Evolutionary conservation across 2,113 vertebrate genomes (phyloP), one percentile per base, ranked within the genome.

Genomic region (Peucedramus taeniatus): DNA sequence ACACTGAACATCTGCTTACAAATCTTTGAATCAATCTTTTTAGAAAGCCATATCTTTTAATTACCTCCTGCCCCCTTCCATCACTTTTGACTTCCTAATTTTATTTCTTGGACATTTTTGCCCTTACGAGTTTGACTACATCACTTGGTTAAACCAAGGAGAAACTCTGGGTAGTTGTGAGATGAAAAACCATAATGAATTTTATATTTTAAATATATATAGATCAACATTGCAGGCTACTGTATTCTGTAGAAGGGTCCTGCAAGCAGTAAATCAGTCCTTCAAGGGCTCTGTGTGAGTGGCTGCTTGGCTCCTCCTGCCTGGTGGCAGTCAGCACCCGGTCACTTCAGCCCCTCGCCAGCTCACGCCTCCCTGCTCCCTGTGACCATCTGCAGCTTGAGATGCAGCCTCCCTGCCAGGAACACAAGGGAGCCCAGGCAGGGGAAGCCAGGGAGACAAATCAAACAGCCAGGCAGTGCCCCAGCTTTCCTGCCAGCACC

Each of bases 401-500:
- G 90, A 84, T 24, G 3, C 0, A 1, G n/a, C 72, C 61, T 56
- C 53, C 15, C 28, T 72, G 79, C 92, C 94, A 95, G 92, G 6
- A 85, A 7, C 17, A 14, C 66, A 3, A 17, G 49, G 87, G 78
- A 75, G 23, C 39, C 6, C 6, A 68, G 81, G 83, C 60, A 87
- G 30, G 70, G 90, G 81, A 97, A 93, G 90, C 66, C 82, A 92
- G 59, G 59, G 82, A 93, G 92, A 94, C 90, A 76, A 91, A 87
- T 35, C 84, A 57, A 57, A 50, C 69, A 91, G 83, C 11, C 69
- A 85, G 70, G 56, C 77, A 71, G 53, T 33, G 69, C 70, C 65
- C 33, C 7, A 5, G 78, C 53, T 33, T 28, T 33, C 51, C 86
- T 90, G 83, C 76, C 94, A 95, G 89, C n/a, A 35, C 44, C 70